Base-by-base conservation (phyloP, 2,888 invertebrate genomes). In the Hirtodrosophila histrioides region DNA sequence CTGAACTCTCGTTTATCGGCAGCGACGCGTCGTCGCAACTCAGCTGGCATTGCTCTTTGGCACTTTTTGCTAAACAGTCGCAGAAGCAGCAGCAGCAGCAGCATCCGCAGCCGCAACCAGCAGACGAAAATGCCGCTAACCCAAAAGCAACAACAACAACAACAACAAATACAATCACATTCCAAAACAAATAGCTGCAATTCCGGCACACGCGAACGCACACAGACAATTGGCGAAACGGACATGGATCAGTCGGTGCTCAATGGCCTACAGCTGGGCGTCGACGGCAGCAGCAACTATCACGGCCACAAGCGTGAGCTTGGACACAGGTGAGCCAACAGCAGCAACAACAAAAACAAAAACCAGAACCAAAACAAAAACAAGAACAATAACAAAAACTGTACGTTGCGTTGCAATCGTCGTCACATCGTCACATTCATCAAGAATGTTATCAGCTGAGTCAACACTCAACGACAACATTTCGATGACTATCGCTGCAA, bases 261-360 rank as follows among this genome's bases (percentile, higher is more conserved):
- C 5, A 90, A 88, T 65, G 90, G 90, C 24, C 46, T 80, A 12
- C 61, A 69, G 3, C 31, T 63, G 46, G 50, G 50, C 44, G 56
- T 72, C 4, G 74, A 79, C 33, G 60, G 66, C 41, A 63, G 69
- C 17, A 83, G 80, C 40, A 62, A 43, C 46, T 85, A 86, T 37
- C 86, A 89, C 24, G 89, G 89, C 27, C 90, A 90, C 64, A 91
- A 91, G 61, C 86, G 91, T 48, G 89, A 91, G 72, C 74, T 90
- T 71, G 88, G 88, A 61, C 91, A 91, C 85, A 92, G 91, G 91
- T 91, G 83, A 91, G 87, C 51, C 37, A 48, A 8, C 12, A 45
- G 10, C 10, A 37, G 29, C 33, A 27, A 4, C 35, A 12, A 9
- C 17, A 24, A 11, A 12, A 10, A 24, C 12, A 44, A 35, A 8